A percentile compares a stretch with the other conserved stretches of the same genome.
These are phyloP conservation scores for Acanthurus leucopareius DNA, from an alignment of 2,797 vertebrate genomes.

Conservation along the genomic window DNA sequence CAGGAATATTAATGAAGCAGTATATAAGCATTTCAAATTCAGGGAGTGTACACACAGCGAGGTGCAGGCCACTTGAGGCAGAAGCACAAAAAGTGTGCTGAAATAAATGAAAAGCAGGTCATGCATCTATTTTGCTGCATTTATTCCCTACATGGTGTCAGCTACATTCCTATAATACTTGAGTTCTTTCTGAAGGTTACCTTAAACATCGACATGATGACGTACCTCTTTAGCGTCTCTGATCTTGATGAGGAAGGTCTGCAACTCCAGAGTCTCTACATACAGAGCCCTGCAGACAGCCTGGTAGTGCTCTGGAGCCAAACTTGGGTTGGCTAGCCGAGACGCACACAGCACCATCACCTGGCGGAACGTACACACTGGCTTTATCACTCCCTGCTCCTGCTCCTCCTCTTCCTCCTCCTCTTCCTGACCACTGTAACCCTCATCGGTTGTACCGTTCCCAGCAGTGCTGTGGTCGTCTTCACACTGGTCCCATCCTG, in stretches of 20 bases:
- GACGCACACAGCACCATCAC: slow-evolving; percentile 90
- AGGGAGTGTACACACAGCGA: not conserved
- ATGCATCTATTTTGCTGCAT: not conserved
- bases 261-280: slow-evolving; percentile 94
- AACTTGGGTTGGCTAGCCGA: slow-evolving; percentile 85
- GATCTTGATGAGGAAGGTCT: slow-evolving; percentile 93
- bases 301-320: slow-evolving; percentile 93
- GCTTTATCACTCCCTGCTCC: slow-evolving; percentile 74
- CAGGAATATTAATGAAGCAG: slow-evolving; percentile 32
- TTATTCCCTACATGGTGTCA: not conserved
- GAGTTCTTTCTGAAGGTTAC: not conserved
- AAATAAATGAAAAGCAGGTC: slow-evolving; percentile 9
- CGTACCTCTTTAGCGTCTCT: slow-evolving; percentile 93
- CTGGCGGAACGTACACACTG: slow-evolving; percentile 88
- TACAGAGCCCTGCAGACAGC: slow-evolving; percentile 95
- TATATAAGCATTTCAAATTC: slow-evolving; percentile 13
- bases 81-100: not conserved
- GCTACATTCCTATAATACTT: not conserved
- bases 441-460: slow-evolving; percentile 86
- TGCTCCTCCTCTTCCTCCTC: slow-evolving; percentile 90
- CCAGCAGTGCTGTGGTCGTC: slow-evolving; percentile 44
- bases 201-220: no score
- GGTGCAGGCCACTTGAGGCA: not conserved
- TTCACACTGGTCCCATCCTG: slow-evolving; percentile 80
- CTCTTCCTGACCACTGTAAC: slow-evolving; percentile 92